phyloP scores from a whole-genome alignment of 2,888 invertebrate species.

The Cancer borealis region DNA sequence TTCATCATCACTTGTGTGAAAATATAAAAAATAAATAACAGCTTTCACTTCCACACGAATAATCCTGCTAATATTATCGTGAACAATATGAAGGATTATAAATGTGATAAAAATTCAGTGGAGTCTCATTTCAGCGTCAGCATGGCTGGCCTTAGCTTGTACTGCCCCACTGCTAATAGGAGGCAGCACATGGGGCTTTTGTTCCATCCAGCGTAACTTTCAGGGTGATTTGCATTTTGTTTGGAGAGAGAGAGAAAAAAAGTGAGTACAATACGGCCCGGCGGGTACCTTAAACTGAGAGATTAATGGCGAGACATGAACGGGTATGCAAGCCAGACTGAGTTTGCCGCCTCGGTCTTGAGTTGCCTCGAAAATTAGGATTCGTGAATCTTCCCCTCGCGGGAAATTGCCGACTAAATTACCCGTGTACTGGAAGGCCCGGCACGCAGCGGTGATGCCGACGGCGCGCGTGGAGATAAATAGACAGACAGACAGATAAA shows the following conservation, averaged over 20 bases:
- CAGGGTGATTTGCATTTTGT: neutral
- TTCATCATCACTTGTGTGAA: neutral
- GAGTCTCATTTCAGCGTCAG: neutral
- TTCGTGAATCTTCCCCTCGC: constrained; percentile 35
- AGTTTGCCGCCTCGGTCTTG: constrained; percentile 14
- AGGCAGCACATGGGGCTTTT: neutral
- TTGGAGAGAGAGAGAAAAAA: neutral
- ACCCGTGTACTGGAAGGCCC: neutral
- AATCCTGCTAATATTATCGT: neutral
- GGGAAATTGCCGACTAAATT: constrained; percentile 24
- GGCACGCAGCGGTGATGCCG: neutral
- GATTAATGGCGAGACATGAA: constrained; percentile 14
- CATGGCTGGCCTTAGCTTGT: neutral
- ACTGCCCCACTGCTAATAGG: neutral
- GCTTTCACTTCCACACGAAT: neutral
- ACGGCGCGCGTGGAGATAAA: neutral
- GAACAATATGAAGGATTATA: neutral
- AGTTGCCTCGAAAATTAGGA: constrained; percentile 29
- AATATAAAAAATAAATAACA: neutral
- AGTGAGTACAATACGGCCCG: neutral
- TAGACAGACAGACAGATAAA: constrained; percentile 18
- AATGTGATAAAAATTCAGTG: neutral
- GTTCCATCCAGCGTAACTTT: neutral
- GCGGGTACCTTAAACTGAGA: neutral
- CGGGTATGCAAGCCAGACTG: neutral